These are phyloP conservation scores for Geophilus truncorum DNA, from an alignment of 2,888 invertebrate genomes.

Conservation along the genomic window DNA sequence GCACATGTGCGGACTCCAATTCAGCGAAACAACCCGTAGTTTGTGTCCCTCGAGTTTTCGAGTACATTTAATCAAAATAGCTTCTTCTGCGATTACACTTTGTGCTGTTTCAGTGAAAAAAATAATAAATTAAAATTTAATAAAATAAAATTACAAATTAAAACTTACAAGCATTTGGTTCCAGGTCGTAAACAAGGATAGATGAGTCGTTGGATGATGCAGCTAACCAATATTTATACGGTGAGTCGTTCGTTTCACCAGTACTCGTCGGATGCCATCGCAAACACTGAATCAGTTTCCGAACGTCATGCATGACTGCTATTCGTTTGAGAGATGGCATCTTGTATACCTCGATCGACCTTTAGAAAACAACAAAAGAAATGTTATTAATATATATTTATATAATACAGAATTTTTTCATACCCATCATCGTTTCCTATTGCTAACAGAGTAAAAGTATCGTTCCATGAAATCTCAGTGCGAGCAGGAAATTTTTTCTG, in stretches of 20 bases:
- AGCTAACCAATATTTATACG: conserved; percentile 61
- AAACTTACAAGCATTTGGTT: conserved; percentile 31
- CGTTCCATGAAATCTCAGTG: conserved; percentile 60
- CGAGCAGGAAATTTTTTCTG: conserved; percentile 42
- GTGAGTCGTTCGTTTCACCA: conserved; percentile 52
- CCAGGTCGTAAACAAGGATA: conserved; percentile 54
- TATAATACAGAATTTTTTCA: conserved; percentile 36
- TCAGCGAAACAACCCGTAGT: conserved; percentile 55
- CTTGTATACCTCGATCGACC: conserved; percentile 48
- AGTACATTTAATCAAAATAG: not conserved
- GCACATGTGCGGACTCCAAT: conserved; percentile 66
- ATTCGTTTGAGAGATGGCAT: conserved; percentile 45
- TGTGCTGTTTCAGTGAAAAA: not conserved
- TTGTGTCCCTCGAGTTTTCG: conserved; percentile 52
- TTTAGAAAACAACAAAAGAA: conserved; percentile 38
- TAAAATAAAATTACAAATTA: not conserved
- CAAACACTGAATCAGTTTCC: conserved; percentile 61
- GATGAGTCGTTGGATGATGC: conserved; percentile 54
- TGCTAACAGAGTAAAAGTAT: conserved; percentile 57
- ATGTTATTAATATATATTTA: not conserved
- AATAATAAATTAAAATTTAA: not conserved
- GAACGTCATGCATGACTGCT: conserved; percentile 53
- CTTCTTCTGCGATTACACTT: not conserved
- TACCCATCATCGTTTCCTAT: conserved; percentile 62
- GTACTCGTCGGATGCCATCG: conserved; percentile 69